phyloP scores from a whole-genome alignment of 2,888 invertebrate genomes.

The Hermodice carunculata region DNA sequence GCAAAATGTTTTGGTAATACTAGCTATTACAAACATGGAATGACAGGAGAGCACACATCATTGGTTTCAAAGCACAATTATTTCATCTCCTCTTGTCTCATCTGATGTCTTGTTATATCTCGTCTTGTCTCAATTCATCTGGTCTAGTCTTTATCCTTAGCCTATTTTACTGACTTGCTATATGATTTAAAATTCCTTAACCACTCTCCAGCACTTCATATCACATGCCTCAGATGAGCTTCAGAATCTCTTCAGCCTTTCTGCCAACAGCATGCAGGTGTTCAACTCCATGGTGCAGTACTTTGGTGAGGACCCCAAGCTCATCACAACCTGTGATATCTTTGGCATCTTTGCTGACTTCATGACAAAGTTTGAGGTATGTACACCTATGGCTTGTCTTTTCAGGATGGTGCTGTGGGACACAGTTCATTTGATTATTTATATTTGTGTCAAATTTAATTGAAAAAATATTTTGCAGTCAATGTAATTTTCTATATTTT shows the following conservation, averaged over 20 bases:
- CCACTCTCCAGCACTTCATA: slow-evolving; percentile 49
- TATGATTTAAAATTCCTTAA: slow-evolving; percentile 18
- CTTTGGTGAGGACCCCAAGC: slow-evolving; percentile 65
- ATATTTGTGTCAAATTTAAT: too few species aligned
- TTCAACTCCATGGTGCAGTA: slow-evolving; percentile 57
- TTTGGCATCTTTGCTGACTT: slow-evolving; percentile 66
- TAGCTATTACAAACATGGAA: neutral
- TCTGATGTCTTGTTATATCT: too few species aligned
- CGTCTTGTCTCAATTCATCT: too few species aligned
- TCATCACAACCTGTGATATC: slow-evolving; percentile 54
- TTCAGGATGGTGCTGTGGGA: too few species aligned
- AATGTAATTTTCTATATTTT: too few species aligned
- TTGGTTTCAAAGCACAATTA: too few species aligned
- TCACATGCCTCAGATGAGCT: slow-evolving; percentile 58
- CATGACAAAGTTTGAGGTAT: slow-evolving; percentile 65
- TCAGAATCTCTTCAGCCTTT: slow-evolving; percentile 56
- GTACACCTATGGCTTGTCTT: too few species aligned
- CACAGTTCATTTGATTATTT: too few species aligned
- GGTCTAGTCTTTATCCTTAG: neutral
- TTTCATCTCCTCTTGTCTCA: too few species aligned
- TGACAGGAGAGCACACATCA: too few species aligned
- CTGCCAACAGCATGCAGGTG: slow-evolving; percentile 55
- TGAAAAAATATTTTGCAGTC: too few species aligned
- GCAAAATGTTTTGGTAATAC: neutral
- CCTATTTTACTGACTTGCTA: neutral